Base-by-base conservation (phyloP, 2,113 vertebrate species). In the Bombycilla garrulus region DNA sequence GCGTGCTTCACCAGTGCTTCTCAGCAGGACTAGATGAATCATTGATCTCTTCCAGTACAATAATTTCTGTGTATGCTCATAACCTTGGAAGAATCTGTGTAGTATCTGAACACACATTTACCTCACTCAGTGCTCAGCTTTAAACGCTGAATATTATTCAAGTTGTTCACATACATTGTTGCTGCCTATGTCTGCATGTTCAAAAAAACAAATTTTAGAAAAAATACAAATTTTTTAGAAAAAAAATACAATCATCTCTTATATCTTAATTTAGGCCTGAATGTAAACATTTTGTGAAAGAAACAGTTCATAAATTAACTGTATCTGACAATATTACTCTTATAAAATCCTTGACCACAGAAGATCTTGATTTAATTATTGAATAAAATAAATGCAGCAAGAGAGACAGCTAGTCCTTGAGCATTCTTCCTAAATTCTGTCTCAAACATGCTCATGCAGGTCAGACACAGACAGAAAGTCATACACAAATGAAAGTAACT, bases 21-120 rank as follows among this genome's bases (percentile, higher is more conserved):
- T 86, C 91, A 96, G 93, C 92, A 95, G 91, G 95, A 86, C 70
- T 80, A 79, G 77, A 94, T 77, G 94, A 95, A 95, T 95, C 91
- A 95, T 26, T 90, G 93, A 92, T 88, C 87, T 96, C 95, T 96
- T 96, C 92, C 92, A 95, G 88, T 58, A 92, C 92, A 95, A n/a
- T 72, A 90, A 96, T 77, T 92, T 72, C 87, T 86, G 45, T 29
- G 73, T 66, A 92, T 70, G 90, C 50, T 93, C 76, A 95, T 80
- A 93, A 95, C 25, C 81, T 94, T 88, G 65, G 79, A 95, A 93
- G 60, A 93, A 91, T 51, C 61, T 62, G 54, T 64, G 42, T 24
- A 96, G 67, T 61, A 94, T 70, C 1, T 71, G 47, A 93, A 79
- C 48, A 73, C 2, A 1, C 36, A 62, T 40, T 89, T 48, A 51